phyloP scores from a whole-genome alignment of 2,888 invertebrate genomes.

The Phalangium opilio region DNA sequence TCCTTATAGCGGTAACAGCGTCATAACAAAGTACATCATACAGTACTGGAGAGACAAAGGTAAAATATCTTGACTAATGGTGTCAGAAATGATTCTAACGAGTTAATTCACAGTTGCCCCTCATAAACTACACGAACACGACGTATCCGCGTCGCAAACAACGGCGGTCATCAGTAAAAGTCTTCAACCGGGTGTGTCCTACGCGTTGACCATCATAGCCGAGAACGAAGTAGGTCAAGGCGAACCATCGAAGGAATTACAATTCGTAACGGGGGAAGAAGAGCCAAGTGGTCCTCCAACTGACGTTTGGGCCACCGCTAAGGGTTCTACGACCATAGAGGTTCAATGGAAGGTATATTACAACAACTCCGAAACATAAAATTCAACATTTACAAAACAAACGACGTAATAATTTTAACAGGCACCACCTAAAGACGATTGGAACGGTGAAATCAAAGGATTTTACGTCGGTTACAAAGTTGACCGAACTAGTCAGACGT shows the following conservation, averaged over 20 bases:
- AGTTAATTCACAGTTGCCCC: constrained; percentile 9
- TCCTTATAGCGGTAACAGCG: constrained; percentile 20
- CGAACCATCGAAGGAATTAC: constrained; percentile 17
- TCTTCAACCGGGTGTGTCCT: constrained; percentile 19
- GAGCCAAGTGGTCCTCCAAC: constrained; percentile 20
- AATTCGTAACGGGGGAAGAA: constrained; percentile 22
- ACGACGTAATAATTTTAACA: too few species aligned
- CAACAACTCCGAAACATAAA: too few species aligned
- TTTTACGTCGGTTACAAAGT: constrained; percentile 21
- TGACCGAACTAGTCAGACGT: constrained; percentile 12
- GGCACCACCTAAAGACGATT: constrained; percentile 19
- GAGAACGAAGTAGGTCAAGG: constrained; percentile 23
- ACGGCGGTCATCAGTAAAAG: constrained; percentile 17
- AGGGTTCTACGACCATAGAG: constrained; percentile 18
- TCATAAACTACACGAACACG: constrained; percentile 14
- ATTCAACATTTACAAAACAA: too few species aligned
- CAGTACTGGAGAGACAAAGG: constrained; percentile 21
- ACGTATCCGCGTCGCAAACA: constrained; percentile 10
- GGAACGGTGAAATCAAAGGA: constrained; percentile 21
- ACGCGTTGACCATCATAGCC: constrained; percentile 20
- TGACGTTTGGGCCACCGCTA: constrained; percentile 17
- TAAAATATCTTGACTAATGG: not conserved
- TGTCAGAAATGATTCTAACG: not conserved
- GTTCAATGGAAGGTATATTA: constrained; percentile 20
- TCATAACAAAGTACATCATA: constrained; percentile 19